Percentiles rank a stretch among this genome's conserved stretches.
Conservation (phyloP, 2,797 vertebrate species). For the Thripadectes ignobilis region DNA sequence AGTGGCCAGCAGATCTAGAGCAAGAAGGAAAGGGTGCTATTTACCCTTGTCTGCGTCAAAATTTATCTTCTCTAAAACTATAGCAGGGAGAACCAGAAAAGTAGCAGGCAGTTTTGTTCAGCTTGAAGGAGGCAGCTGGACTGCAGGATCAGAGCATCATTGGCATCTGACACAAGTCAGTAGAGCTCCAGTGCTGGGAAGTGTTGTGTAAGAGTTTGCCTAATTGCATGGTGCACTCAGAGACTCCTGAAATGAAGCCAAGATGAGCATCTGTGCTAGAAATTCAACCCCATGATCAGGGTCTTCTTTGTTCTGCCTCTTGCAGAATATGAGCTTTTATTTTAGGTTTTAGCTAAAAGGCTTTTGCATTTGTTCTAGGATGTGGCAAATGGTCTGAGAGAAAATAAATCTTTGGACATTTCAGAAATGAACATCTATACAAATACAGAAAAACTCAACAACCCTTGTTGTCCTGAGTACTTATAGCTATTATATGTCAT, state of each 20-base stretch:
- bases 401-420: neutral
- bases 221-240: neutral
- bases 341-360: slow-evolving; percentile 8
- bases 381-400: neutral
- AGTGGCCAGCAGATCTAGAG: neutral
- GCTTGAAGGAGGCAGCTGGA: neutral
- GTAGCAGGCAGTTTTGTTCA: neutral
- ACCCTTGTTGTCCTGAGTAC: neutral
- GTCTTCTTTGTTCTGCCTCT: neutral
- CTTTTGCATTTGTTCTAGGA: neutral
- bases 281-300: slow-evolving; percentile 12
- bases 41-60: neutral
- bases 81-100: neutral
- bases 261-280: slow-evolving; percentile 26
- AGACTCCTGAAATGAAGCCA: slow-evolving; percentile 29
- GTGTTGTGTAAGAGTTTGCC: neutral
- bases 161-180: neutral
- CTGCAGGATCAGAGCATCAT: neutral
- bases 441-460: neutral
- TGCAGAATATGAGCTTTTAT: neutral
- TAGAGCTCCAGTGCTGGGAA: neutral
- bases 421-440: neutral
- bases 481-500: neutral
- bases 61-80: neutral
- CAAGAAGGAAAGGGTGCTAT: fast-evolving